A percentile compares a stretch with the other conserved stretches of the same genome.
These are phyloP conservation scores for Pardalotus punctatus DNA, from an alignment of 2,113 vertebrate species.

Conservation along the genomic window DNA sequence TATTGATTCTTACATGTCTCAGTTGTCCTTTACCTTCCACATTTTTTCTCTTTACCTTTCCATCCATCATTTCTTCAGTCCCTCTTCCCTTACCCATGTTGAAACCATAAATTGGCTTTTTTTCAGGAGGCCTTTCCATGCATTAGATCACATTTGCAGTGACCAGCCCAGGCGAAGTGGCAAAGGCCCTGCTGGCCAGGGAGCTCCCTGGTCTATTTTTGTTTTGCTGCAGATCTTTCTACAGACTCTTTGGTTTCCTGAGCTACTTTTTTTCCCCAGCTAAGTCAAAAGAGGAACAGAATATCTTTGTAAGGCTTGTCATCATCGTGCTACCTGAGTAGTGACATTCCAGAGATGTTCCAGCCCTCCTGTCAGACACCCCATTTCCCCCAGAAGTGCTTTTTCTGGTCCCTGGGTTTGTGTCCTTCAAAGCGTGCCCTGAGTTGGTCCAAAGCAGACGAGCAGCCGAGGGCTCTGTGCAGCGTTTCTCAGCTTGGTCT, in stretches of 20 bases:
- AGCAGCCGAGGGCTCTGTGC: background rate
- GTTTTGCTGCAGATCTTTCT: background rate
- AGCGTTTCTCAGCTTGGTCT: background rate
- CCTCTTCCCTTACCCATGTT: background rate
- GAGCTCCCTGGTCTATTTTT: background rate
- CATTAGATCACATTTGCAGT: background rate
- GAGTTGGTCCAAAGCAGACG: background rate
- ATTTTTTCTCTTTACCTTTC: background rate
- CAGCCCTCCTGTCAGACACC: background rate
- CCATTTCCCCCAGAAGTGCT: background rate
- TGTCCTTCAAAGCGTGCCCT: background rate
- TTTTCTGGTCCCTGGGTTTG: background rate
- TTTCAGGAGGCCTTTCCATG: background rate
- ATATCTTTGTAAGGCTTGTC: background rate
- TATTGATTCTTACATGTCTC: background rate
- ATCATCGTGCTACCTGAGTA: background rate
- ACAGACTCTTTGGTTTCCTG: background rate
- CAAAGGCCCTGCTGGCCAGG: background rate
- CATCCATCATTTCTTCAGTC: background rate
- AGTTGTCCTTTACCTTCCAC: background rate
- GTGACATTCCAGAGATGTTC: background rate
- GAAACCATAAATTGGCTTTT: background rate
- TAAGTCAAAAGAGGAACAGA: background rate
- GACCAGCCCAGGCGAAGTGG: background rate
- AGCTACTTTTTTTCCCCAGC: background rate